Evolutionary conservation across 2,797 vertebrate genomes (phyloP).

Genomic region (Oophaga sylvatica): DNA sequence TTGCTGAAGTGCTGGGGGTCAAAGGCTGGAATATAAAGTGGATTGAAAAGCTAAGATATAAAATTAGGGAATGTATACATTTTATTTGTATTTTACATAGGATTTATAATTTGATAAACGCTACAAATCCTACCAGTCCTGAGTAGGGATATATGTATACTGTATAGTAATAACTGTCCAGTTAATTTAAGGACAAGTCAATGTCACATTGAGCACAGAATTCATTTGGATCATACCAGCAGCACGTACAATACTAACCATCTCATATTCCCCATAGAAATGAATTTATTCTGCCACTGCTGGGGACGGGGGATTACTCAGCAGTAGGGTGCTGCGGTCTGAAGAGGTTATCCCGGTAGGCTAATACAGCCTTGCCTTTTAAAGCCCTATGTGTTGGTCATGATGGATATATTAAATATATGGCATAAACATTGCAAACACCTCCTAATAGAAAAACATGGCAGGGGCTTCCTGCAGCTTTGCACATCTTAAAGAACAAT

Average conservation of each 20-base stretch:
- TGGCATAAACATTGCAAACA: conserved; percentile 11
- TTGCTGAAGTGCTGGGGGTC: no score
- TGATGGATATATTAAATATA: conserved; percentile 27
- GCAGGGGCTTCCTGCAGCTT: conserved; percentile 20
- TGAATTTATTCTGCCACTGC: conserved; percentile 21
- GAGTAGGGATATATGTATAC: conserved; percentile 2
- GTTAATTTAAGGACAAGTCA: conserved; percentile 56
- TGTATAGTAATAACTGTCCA: conserved; percentile 28
- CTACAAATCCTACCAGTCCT: background rate
- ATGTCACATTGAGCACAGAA: conserved; percentile 39
- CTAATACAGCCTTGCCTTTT: conserved; percentile 58
- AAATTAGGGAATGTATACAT: no score
- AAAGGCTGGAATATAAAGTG: no score
- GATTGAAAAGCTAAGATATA: background rate
- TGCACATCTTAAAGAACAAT: conserved; percentile 29
- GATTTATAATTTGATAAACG: background rate
- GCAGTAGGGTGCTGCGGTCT: conserved; percentile 37
- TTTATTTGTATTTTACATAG: no score
- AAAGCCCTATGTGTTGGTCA: conserved; percentile 16
- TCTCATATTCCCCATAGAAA: conserved; percentile 15
- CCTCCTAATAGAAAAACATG: background rate
- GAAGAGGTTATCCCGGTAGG: conserved; percentile 55
- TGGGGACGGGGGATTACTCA: conserved; percentile 37
- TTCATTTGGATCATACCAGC: conserved; percentile 44
- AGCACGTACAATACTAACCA: background rate